phyloP scores from a whole-genome alignment of 2,113 vertebrate genomes.

The Vireo altiloquus region DNA sequence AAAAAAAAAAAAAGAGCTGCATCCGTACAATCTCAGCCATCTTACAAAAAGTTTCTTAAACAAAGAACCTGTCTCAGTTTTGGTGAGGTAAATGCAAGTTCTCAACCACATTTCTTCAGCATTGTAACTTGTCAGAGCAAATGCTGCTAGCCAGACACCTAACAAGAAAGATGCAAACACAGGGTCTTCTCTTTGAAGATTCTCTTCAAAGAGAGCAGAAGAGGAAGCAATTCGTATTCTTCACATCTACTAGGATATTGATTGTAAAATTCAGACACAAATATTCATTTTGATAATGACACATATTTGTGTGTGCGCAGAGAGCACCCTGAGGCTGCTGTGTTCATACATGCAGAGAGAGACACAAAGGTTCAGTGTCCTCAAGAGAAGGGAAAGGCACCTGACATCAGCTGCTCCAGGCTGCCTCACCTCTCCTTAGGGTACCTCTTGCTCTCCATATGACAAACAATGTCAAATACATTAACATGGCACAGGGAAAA shows the following conservation, averaged over 20 bases:
- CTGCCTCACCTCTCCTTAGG: not conserved
- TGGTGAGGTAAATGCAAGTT: not conserved
- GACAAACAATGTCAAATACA: not conserved
- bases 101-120: not conserved
- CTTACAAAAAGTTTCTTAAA: not conserved
- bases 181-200: not conserved
- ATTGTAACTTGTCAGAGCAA: not conserved
- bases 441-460: rapidly evolving
- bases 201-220: not conserved
- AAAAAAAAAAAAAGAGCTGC: not conserved
- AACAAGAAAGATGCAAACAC: not conserved
- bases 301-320: rapidly evolving
- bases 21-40: not conserved
- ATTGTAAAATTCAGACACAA: not conserved
- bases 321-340: not conserved
- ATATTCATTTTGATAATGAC: not conserved
- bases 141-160: not conserved
- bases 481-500: not conserved
- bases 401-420: not conserved
- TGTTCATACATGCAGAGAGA: not conserved
- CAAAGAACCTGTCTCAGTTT: not conserved
- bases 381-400: not conserved
- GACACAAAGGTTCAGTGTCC: not conserved
- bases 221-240: not conserved
- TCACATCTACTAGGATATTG: not conserved